Conservation (phyloP, 2,888 invertebrate genomes). For the Tenthredo notha region DNA sequence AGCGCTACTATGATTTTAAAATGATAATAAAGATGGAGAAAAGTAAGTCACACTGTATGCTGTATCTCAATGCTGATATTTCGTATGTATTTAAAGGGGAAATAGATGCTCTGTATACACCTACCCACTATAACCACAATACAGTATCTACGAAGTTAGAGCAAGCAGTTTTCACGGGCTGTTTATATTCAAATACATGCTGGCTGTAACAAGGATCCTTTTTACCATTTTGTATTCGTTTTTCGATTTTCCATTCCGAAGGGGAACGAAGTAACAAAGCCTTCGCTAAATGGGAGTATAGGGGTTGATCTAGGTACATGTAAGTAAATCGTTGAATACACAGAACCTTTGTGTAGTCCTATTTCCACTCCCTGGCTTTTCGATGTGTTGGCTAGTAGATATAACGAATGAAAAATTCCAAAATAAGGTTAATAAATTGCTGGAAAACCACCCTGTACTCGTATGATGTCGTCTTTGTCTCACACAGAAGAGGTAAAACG, state of each 20-base stretch:
- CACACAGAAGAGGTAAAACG: background rate
- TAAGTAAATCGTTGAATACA: background rate
- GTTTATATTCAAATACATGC: conserved; percentile 49
- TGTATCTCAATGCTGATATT: background rate
- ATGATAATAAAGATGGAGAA: background rate
- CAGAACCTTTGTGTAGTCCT: background rate
- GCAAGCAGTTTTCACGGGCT: conserved; percentile 39
- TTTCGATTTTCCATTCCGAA: conserved; percentile 41
- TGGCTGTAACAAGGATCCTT: conserved; percentile 33
- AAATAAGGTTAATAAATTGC: background rate
- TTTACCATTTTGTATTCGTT: conserved; percentile 37
- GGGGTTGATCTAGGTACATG: background rate
- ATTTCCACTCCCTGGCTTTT: too few relatives aligned
- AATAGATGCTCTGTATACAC: conserved; percentile 44
- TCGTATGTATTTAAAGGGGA: conserved; percentile 6
- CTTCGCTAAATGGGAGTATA: background rate
- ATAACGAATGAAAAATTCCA: background rate
- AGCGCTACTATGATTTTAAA: background rate
- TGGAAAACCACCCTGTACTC: background rate
- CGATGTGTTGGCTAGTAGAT: background rate
- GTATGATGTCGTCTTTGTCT: background rate
- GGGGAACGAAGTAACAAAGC: background rate
- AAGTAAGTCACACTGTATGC: background rate
- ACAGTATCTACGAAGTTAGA: conserved; percentile 35
- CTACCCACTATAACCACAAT: conserved; percentile 19